Percentiles rank a stretch among this genome's conserved stretches.
phyloP scores from a whole-genome alignment of 2,113 vertebrate species.

The Daubentonia madagascariensis region DNA sequence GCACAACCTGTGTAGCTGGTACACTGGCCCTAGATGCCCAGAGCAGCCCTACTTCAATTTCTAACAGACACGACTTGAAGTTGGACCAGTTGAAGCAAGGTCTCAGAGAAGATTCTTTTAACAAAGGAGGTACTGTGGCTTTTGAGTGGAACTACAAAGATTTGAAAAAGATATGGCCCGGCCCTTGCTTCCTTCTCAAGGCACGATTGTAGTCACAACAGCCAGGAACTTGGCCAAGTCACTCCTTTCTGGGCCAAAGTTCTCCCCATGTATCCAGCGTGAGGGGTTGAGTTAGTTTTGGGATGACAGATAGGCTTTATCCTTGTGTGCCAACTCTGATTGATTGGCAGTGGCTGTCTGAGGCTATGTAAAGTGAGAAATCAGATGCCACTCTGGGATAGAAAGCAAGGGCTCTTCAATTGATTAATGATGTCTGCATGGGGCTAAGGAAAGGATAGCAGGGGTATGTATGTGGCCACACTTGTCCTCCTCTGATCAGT shows the following conservation, averaged over 20 bases:
- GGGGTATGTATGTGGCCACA: accelerated
- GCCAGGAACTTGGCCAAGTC: not conserved
- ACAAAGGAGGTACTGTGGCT: not conserved
- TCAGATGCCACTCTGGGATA: not conserved
- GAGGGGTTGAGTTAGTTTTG: not conserved
- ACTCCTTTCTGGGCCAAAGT: not conserved
- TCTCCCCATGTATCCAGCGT: not conserved
- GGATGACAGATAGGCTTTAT: not conserved
- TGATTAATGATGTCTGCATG: not conserved
- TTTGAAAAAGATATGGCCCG: not conserved
- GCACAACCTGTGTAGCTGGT: not conserved
- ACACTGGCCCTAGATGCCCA: not conserved
- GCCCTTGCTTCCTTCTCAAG: not conserved
- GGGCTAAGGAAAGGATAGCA: not conserved
- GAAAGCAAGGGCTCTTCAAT: not conserved
- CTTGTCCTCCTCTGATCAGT: not conserved
- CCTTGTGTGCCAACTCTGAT: not conserved
- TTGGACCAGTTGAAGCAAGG: not conserved
- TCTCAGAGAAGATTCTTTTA: not conserved
- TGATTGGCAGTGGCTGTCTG: not conserved
- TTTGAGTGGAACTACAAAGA: not conserved
- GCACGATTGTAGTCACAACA: accelerated
- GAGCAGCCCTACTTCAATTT: not conserved
- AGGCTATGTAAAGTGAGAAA: not conserved
- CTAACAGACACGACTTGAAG: not conserved